A percentile compares a stretch with the other conserved stretches of the same genome.
phyloP scores from a whole-genome alignment of 2,797 vertebrate genomes.

The Lagorchestes hirsutus region DNA sequence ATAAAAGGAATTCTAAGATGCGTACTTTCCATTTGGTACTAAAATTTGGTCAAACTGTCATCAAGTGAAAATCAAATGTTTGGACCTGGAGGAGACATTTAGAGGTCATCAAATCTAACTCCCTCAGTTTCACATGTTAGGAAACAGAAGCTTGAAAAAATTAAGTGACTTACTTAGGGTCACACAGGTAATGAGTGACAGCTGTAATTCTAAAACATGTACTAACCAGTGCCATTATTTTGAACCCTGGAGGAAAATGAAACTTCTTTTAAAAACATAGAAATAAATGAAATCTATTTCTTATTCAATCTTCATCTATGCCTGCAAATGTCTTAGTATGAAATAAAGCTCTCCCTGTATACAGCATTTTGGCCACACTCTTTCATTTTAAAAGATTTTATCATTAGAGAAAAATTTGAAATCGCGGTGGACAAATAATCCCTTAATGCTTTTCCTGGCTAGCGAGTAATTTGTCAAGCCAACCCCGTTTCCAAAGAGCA shows the following conservation, averaged over 20 bases:
- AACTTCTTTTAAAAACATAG: slow-evolving; percentile 52
- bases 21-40: not conserved
- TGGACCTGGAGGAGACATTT: not conserved
- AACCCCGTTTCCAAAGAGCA: slow-evolving; percentile 65
- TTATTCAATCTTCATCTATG: slow-evolving; percentile 63
- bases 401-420: slow-evolving; percentile 70
- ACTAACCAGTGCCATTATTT: slow-evolving; percentile 57
- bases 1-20: slow-evolving; percentile 58
- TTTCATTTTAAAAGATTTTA: slow-evolving; percentile 73
- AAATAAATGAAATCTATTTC: slow-evolving; percentile 59
- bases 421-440: slow-evolving; percentile 71
- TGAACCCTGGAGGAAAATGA: slow-evolving; percentile 50
- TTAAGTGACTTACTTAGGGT: not conserved
- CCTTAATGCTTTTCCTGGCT: slow-evolving; percentile 72
- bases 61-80: not conserved
- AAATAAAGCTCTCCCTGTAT: slow-evolving; percentile 67
- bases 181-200: not conserved
- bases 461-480: slow-evolving; percentile 72
- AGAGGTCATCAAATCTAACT: not conserved
- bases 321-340: slow-evolving; percentile 53
- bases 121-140: not conserved
- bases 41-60: not conserved
- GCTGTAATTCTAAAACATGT: not conserved
- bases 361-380: slow-evolving; percentile 68
- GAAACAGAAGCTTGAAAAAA: not conserved